Percentiles rank a stretch among this genome's conserved stretches.
Evolutionary conservation across 2,113 vertebrate genomes (phyloP).

Genomic region (Talpa occidentalis): DNA sequence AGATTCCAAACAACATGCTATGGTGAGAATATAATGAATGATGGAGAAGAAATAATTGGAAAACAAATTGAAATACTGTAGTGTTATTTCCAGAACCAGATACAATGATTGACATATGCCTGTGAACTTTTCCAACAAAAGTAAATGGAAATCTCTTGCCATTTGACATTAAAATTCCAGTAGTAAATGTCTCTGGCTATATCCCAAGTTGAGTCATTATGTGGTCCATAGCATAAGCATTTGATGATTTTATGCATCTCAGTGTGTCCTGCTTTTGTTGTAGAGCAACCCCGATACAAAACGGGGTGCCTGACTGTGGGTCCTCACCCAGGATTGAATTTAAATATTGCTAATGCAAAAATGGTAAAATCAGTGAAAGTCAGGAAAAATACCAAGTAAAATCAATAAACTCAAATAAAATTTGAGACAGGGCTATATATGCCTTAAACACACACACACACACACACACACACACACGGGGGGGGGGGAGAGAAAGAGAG

Average conservation of each 20-base stretch:
- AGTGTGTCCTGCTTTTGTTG: not conserved
- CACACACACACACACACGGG: too few species aligned
- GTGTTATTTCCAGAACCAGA: slow-evolving; percentile 12
- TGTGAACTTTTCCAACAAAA: slow-evolving; percentile 42
- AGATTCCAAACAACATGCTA: slow-evolving; percentile 45
- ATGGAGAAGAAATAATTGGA: slow-evolving; percentile 47
- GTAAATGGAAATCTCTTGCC: slow-evolving; percentile 24
- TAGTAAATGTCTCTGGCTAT: slow-evolving; percentile 38
- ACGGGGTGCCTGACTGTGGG: too few species aligned
- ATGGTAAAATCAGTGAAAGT: not conserved
- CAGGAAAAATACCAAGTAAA: not conserved
- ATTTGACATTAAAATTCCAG: slow-evolving; percentile 65
- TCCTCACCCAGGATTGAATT: slow-evolving; percentile 23
- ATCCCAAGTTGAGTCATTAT: slow-evolving; percentile 53
- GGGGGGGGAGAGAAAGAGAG: too few species aligned
- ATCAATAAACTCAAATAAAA: not conserved
- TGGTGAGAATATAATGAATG: slow-evolving; percentile 2
- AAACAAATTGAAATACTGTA: slow-evolving; percentile 10
- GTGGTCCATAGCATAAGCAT: slow-evolving; percentile 1
- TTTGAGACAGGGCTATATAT: not conserved
- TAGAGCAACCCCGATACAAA: too few species aligned
- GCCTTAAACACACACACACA: not conserved
- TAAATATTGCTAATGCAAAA: not conserved
- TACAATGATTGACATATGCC: slow-evolving; percentile 8
- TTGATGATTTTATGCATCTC: slow-evolving; percentile 53